Conservation (phyloP, 2,113 vertebrate species). For the Ammospiza caudacuta region DNA sequence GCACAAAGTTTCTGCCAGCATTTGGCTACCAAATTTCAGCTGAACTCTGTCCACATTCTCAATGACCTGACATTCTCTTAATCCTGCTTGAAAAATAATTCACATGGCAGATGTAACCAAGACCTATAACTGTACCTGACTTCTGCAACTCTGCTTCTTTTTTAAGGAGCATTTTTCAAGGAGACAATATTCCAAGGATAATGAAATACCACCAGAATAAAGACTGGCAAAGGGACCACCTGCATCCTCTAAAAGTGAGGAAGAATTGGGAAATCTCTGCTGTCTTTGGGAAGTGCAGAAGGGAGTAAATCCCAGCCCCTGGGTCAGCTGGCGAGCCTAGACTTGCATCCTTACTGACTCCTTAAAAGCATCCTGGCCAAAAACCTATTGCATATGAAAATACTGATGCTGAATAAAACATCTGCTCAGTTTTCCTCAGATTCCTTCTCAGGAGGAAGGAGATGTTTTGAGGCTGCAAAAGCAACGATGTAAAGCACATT, state of each 20-base stretch:
- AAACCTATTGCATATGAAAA: not conserved
- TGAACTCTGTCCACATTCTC: not conserved
- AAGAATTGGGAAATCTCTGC: not conserved
- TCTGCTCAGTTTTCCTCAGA: not conserved
- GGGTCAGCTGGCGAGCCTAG: not conserved
- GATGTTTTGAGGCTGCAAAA: not conserved
- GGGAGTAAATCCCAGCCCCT: not conserved
- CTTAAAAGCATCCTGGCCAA: not conserved
- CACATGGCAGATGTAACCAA: not conserved
- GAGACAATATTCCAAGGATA: not conserved
- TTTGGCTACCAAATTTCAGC: not conserved
- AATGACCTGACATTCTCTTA: slow-evolving; percentile 1
- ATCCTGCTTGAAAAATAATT: slow-evolving; percentile 28
- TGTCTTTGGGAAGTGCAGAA: not conserved
- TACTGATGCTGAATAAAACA: not conserved
- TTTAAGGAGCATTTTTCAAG: not conserved
- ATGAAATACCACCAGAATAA: not conserved
- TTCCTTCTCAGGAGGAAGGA: not conserved
- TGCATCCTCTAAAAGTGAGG: not conserved
- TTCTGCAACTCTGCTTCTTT: not conserved
- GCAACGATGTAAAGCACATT: not conserved
- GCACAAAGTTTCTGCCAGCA: slow-evolving; percentile 3
- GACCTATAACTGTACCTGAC: not conserved
- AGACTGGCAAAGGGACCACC: not conserved
- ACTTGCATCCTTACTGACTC: not conserved